phyloP scores from a whole-genome alignment of 2,888 invertebrate species.

The Drosophila recens region DNA sequence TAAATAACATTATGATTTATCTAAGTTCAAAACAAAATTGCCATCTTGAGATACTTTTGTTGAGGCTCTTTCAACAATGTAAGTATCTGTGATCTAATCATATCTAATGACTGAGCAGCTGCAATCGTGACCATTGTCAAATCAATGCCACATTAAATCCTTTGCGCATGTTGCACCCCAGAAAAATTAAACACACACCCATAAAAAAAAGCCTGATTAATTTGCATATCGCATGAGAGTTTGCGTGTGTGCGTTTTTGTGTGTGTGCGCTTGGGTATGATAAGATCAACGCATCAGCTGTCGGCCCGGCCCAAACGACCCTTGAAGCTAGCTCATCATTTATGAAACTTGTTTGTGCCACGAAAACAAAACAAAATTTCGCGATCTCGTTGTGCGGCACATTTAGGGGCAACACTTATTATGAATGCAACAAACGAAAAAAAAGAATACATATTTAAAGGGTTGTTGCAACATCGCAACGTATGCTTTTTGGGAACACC shows the following conservation, averaged over 20 bases:
- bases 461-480: conserved; percentile 60
- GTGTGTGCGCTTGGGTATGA: conserved; percentile 38
- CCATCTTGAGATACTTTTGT: conserved; percentile 15
- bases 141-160: conserved; percentile 53
- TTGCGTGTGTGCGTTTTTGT: conserved; percentile 6
- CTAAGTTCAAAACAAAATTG: not conserved
- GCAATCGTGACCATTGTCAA: conserved; percentile 34
- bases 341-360: conserved; percentile 63
- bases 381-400: conserved; percentile 52
- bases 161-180: conserved; percentile 36
- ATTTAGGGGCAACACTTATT: conserved; percentile 30
- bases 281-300: conserved; percentile 75
- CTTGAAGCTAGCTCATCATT: conserved; percentile 6
- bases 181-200: conserved; percentile 13
- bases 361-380: conserved; percentile 70
- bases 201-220: conserved; percentile 58
- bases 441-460: conserved; percentile 39
- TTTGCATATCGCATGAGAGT: conserved; percentile 74
- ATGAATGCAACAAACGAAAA: conserved; percentile 46
- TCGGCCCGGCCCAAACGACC: conserved; percentile 17
- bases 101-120: conserved; percentile 52
- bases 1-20: not conserved
- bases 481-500: conserved; percentile 47
- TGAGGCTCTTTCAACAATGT: not conserved
- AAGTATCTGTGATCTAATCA: conserved; percentile 27